phyloP scores from a whole-genome alignment of 37 sponge, comb jelly and placozoan species.

The Eunapius fragilis region DNA sequence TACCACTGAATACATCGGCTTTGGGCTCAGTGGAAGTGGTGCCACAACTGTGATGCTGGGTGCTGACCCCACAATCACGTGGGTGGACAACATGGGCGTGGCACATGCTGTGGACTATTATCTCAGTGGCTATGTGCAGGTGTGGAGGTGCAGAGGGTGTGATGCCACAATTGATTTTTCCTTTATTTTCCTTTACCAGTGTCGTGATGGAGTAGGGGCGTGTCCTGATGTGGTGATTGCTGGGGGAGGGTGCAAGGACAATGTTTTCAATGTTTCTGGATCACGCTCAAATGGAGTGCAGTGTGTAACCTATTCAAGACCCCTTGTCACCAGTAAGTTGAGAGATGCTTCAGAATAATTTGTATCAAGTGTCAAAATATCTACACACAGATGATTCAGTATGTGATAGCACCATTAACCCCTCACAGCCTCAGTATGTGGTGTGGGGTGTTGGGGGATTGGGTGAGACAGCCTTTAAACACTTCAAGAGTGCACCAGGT shows the following conservation, averaged over 20 bases:
- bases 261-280: constrained; percentile 22
- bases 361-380: neutral
- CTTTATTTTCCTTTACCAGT: neutral
- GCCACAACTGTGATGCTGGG: constrained; percentile 39
- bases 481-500: constrained; percentile 38
- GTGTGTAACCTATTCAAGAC: constrained; percentile 38
- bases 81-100: constrained; percentile 40
- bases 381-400: neutral
- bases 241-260: constrained; percentile 29
- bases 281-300: constrained; percentile 2
- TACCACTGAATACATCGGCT: constrained; percentile 55
- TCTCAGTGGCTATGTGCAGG: constrained; percentile 43
- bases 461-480: constrained; percentile 57
- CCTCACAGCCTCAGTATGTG: constrained; percentile 37
- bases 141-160: neutral
- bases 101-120: constrained; percentile 66
- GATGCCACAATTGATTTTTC: neutral
- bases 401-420: constrained; percentile 38
- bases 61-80: constrained; percentile 60
- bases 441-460: constrained; percentile 66
- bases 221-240: constrained; percentile 36
- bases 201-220: constrained; percentile 25
- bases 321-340: constrained; percentile 24
- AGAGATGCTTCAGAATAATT: neutral
- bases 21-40: constrained; percentile 67